Conservation (phyloP, 2,113 vertebrate species). For the Neomonachus schauinslandi region DNA sequence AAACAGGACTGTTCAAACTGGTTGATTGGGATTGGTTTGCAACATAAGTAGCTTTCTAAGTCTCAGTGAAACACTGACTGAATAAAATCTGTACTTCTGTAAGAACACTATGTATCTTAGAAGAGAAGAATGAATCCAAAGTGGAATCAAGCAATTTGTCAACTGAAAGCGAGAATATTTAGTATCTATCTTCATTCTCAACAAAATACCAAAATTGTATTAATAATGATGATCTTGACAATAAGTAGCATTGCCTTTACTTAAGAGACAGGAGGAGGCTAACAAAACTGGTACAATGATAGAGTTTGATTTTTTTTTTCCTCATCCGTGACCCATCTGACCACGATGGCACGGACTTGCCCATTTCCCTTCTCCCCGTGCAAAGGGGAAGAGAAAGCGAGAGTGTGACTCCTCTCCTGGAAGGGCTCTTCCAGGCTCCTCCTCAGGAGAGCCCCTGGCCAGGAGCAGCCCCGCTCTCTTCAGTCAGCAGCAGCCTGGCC, state of each 20-base stretch:
- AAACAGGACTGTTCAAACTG: background rate
- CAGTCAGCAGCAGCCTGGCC: background rate
- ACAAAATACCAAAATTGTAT: background rate
- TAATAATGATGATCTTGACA: background rate
- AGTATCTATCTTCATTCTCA: background rate
- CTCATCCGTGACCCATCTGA: background rate
- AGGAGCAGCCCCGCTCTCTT: background rate
- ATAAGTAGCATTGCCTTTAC: background rate
- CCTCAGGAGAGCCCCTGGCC: background rate
- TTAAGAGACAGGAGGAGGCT: background rate
- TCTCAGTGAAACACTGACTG: background rate
- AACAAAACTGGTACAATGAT: background rate
- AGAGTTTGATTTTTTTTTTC: background rate
- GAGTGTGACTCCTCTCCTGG: rapidly evolving
- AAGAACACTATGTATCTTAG: background rate
- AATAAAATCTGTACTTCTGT: background rate
- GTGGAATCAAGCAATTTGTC: background rate
- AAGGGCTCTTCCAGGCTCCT: no score
- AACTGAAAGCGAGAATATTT: background rate
- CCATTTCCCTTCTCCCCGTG: background rate
- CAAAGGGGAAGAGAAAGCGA: background rate
- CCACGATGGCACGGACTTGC: background rate
- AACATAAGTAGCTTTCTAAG: background rate
- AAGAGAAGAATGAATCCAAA: background rate
- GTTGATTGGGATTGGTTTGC: rapidly evolving